Percentiles rank a stretch among this genome's conserved stretches.
Evolutionary conservation across 2,797 vertebrate genomes (phyloP).

Genomic region (Halcyon smyrnensis): DNA sequence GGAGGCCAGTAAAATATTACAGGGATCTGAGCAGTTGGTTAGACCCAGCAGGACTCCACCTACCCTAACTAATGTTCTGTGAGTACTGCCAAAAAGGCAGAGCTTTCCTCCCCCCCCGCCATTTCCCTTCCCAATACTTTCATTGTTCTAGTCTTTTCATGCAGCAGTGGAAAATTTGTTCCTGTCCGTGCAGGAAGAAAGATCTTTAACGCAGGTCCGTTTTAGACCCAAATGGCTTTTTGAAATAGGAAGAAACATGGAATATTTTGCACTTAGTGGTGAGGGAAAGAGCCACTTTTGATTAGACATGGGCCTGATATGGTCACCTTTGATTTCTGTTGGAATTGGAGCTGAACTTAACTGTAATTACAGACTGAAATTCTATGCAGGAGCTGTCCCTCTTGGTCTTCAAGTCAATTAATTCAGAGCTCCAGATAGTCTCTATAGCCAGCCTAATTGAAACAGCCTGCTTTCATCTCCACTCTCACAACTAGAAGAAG

Average conservation of each 20-base stretch:
- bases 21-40: conserved; percentile 56
- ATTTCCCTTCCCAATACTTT: conserved; percentile 7
- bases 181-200: conserved; percentile 3
- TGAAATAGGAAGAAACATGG: conserved; percentile 11
- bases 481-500: background rate
- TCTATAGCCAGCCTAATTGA: conserved; percentile 49
- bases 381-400: conserved; percentile 42
- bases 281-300: conserved; percentile 13
- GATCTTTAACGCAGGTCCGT: conserved; percentile 50
- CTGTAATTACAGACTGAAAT: conserved; percentile 55
- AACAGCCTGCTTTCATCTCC: conserved; percentile 49
- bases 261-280: conserved; percentile 26
- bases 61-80: conserved; percentile 55
- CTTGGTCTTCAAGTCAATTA: conserved; percentile 65
- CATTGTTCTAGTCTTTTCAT: conserved; percentile 53
- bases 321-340: conserved; percentile 57
- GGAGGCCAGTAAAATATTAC: conserved; percentile 27
- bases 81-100: conserved; percentile 36
- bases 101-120: background rate
- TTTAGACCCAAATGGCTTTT: conserved; percentile 34
- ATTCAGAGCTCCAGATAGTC: conserved; percentile 49
- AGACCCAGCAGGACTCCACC: conserved; percentile 54
- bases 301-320: conserved; percentile 29
- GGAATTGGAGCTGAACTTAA: conserved; percentile 45
- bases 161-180: conserved; percentile 51